phyloP scores from a whole-genome alignment of 2,797 vertebrate species.

The Podarcis lilfordi region DNA sequence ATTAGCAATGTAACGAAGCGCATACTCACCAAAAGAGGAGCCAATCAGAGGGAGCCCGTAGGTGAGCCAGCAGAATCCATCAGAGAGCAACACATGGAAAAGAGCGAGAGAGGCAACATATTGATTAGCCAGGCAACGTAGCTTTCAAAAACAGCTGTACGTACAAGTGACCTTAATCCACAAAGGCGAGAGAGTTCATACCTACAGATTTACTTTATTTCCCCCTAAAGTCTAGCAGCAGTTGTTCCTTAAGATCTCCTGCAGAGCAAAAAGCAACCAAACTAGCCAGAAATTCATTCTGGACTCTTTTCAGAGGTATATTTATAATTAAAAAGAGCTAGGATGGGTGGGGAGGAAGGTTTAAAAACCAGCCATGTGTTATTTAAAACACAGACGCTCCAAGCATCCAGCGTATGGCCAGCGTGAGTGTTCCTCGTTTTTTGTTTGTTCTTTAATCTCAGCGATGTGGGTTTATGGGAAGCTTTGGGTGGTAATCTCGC shows the following conservation, averaged over 20 bases:
- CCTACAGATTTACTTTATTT: neutral
- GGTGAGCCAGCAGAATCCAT: slow-evolving; percentile 38
- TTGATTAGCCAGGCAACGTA: slow-evolving; percentile 52
- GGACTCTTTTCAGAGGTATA: slow-evolving; percentile 29
- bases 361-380: neutral
- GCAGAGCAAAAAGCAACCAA: slow-evolving; percentile 17
- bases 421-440: neutral
- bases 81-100: neutral
- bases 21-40: slow-evolving; percentile 63
- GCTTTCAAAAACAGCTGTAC: neutral
- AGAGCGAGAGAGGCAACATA: slow-evolving; percentile 48
- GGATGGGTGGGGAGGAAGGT: neutral
- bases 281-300: neutral
- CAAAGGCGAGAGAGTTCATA: slow-evolving; percentile 13
- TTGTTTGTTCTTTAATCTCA: neutral
- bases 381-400: slow-evolving; percentile 23
- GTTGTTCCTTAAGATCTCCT: neutral
- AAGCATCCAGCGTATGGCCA: neutral
- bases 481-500: neutral
- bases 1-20: neutral
- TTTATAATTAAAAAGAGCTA: neutral
- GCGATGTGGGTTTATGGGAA: neutral
- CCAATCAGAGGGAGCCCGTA: neutral
- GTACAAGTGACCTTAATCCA: neutral
- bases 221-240: fast-evolving